Percentiles rank a stretch among this genome's conserved stretches.
These are phyloP conservation scores for Plagodis dolabraria DNA, from an alignment of 2,888 invertebrate species.

Conservation along the genomic window DNA sequence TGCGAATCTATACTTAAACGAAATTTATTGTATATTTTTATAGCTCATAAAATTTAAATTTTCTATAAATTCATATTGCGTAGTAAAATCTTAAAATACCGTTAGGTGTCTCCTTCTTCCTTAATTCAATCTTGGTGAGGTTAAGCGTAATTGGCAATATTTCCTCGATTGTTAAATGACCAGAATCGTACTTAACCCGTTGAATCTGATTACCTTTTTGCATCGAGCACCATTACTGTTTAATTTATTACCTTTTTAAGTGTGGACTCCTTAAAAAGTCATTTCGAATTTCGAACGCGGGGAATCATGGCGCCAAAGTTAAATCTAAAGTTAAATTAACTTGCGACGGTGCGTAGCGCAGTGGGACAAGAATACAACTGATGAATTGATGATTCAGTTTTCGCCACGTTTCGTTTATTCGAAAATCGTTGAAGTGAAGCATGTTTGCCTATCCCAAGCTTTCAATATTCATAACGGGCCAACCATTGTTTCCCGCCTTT, in stretches of 20 bases:
- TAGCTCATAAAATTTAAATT: too few relatives aligned
- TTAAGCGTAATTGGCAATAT: slow-evolving; percentile 18
- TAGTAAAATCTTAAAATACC: slow-evolving; percentile 7
- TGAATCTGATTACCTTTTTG: slow-evolving; percentile 36
- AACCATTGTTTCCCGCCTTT: slow-evolving; percentile 75
- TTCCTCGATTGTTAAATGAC: slow-evolving; percentile 28
- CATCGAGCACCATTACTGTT: slow-evolving; percentile 36
- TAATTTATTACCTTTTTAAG: slow-evolving; percentile 37
- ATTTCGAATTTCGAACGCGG: slow-evolving; percentile 56
- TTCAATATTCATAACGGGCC: slow-evolving; percentile 80
- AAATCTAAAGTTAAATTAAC: slow-evolving; percentile 26
- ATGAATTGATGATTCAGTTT: slow-evolving; percentile 1
- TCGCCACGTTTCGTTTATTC: slow-evolving; percentile 41
- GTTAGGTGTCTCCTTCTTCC: slow-evolving; percentile 1
- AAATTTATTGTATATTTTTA: too few relatives aligned
- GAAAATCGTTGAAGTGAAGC: slow-evolving; percentile 65
- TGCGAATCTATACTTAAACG: too few relatives aligned
- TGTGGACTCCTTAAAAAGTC: slow-evolving; percentile 47
- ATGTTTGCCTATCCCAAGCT: slow-evolving; percentile 64
- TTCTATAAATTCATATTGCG: background rate
- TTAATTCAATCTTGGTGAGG: slow-evolving; percentile 7
- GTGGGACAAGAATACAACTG: slow-evolving; percentile 60
- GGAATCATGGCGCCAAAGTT: slow-evolving; percentile 54
- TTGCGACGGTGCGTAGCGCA: slow-evolving; percentile 46
- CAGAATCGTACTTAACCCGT: slow-evolving; percentile 28